Conservation (phyloP, 2,888 invertebrate species). For the Epinotia demarniana region DNA sequence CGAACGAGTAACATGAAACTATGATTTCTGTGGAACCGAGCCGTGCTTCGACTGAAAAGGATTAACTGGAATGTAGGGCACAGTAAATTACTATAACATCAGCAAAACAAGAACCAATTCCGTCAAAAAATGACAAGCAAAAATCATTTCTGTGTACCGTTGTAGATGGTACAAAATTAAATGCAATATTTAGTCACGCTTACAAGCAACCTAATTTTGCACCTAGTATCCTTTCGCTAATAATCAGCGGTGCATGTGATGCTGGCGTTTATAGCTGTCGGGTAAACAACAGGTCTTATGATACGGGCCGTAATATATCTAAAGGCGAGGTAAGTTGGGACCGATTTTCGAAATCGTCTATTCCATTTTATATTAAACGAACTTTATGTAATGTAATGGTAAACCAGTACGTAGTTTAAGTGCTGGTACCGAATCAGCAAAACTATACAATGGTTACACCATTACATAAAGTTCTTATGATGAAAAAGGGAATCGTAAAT, state of each 20-base stretch:
- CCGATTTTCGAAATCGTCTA: too few species aligned
- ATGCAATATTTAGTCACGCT: not conserved
- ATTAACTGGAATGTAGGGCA: slow-evolving; percentile 14
- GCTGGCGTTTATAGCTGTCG: too few species aligned
- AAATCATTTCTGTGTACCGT: not conserved
- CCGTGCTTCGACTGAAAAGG: not conserved
- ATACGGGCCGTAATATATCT: too few species aligned
- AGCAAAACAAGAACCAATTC: not conserved
- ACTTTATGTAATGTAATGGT: too few species aligned
- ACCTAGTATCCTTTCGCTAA: not conserved
- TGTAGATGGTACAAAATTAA: not conserved
- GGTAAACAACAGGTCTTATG: too few species aligned
- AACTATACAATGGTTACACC: too few species aligned
- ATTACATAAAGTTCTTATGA: too few species aligned
- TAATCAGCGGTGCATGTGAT: not conserved
- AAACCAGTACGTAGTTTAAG: too few species aligned
- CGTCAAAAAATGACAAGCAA: not conserved
- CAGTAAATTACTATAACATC: not conserved
- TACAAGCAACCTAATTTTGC: not conserved
- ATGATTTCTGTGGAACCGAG: slow-evolving; percentile 16
- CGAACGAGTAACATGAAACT: slow-evolving; percentile 2
- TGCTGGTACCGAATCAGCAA: too few species aligned
- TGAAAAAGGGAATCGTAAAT: too few species aligned
- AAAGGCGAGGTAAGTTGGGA: too few species aligned
- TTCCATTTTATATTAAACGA: too few species aligned